A percentile compares a stretch with the other conserved stretches of the same genome.
Evolutionary conservation across 2,113 vertebrate species (phyloP).

Genomic region (Proteles cristata): DNA sequence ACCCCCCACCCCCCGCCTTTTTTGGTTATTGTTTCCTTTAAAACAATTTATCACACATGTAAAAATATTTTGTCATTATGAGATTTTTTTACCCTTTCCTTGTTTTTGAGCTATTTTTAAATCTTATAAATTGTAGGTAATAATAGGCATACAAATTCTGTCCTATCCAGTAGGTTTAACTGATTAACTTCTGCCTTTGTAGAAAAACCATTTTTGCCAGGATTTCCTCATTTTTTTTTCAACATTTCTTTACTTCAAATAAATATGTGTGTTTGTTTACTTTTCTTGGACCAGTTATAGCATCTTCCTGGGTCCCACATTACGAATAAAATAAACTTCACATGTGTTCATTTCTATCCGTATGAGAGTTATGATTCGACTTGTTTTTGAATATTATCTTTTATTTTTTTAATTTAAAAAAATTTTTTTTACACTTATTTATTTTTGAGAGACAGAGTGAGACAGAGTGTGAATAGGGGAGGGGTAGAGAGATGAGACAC

Average conservation of each 20-base stretch:
- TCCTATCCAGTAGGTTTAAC: neutral
- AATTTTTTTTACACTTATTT: too few species aligned
- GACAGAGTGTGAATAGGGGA: too few species aligned
- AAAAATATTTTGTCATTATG: neutral
- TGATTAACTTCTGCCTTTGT: neutral
- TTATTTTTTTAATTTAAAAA: too few species aligned
- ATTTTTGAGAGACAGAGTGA: too few species aligned
- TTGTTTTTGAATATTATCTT: slow-evolving; percentile 6
- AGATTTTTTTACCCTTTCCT: neutral
- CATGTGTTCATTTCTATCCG: neutral
- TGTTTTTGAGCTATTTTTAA: neutral
- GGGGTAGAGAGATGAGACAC: too few species aligned
- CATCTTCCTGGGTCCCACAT: neutral
- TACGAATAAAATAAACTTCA: neutral
- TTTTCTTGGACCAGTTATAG: neutral
- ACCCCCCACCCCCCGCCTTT: neutral
- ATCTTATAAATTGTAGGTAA: neutral
- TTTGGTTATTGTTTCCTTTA: neutral
- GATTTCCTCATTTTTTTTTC: neutral
- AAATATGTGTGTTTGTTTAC: neutral
- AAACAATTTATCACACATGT: neutral
- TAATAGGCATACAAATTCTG: neutral
- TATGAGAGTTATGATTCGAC: neutral
- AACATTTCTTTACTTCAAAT: neutral
- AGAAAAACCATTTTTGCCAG: neutral